A percentile compares a stretch with the other conserved stretches of the same genome.
Evolutionary conservation across 2,888 invertebrate species (phyloP).

Genomic region (Tortrix viridana): DNA sequence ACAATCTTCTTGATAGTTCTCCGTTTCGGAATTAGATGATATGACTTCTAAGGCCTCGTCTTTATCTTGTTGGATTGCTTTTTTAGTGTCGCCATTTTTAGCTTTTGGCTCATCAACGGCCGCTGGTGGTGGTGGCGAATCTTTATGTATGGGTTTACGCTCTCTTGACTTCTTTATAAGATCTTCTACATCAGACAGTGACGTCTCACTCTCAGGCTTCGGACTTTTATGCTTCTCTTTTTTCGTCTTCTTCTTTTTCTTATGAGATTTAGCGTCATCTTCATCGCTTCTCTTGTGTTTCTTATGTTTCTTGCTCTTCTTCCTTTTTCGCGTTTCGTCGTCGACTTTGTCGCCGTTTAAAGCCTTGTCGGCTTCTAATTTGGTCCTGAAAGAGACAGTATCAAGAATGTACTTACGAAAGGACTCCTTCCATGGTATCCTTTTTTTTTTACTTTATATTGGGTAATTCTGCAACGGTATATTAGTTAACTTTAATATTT

Average conservation of each 20-base stretch:
- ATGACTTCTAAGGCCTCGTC: constrained; percentile 83
- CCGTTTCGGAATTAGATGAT: constrained; percentile 88
- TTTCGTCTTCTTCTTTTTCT: constrained; percentile 83
- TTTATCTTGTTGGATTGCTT: constrained; percentile 44
- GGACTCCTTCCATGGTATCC: constrained; percentile 38
- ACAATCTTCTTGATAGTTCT: constrained; percentile 85
- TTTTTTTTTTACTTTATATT: constrained; percentile 44
- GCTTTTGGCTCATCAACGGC: constrained; percentile 44
- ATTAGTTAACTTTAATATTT: not conserved
- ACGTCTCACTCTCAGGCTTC: constrained; percentile 70
- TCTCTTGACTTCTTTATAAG: constrained; percentile 69
- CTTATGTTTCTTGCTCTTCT: constrained; percentile 85
- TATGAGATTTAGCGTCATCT: constrained; percentile 75
- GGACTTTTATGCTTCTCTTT: constrained; percentile 83
- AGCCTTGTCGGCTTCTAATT: constrained; percentile 52
- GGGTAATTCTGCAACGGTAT: constrained; percentile 35
- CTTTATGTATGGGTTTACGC: constrained; percentile 52
- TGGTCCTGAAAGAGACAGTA: constrained; percentile 49
- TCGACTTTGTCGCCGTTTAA: constrained; percentile 55
- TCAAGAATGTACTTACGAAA: constrained; percentile 46
- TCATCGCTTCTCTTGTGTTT: constrained; percentile 87
- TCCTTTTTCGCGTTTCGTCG: constrained; percentile 75
- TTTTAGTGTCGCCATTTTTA: constrained; percentile 61
- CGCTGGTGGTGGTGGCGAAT: constrained; percentile 45
- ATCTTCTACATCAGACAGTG: constrained; percentile 70